Evolutionary conservation across 1,140 invertebrate species (phyloP), one percentile per base, ranked within the genome.

Genomic region (Lycorma delicatula): DNA sequence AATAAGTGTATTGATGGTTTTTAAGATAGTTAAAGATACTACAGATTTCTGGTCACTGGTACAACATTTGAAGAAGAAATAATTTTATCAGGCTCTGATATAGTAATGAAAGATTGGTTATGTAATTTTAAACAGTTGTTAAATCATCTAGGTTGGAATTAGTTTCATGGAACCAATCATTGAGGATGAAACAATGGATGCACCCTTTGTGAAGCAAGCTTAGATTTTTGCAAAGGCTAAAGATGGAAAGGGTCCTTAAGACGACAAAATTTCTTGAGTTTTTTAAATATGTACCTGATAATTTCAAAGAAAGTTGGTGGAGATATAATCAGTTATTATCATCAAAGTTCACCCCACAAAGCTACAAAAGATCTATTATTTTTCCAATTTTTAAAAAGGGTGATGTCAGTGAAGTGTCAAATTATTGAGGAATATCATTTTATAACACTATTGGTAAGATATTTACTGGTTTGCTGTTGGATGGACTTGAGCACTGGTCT

Each of bases 351-450:
- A n/a, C 9, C n/a, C 54, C 54, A 18, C 18, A 56, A 13, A 12
- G 26, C 18, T 56, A 26, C 20, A 48, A 28, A 5, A 47, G 26
- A 27, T 56, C 28, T 20, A 31, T 56, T 9, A 48, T 56, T 27
- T 56, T 56, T 23, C 54, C 54, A 7, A 34, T 41, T 58, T 27
- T 22, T 55, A 65, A 62, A 41, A 65, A 65, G 48, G 64, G 64
- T 20, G 58, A 63, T 31, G 49, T 25, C 26, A 41, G 22, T 20
- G 58, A 62, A 16, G 63, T 65, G 11, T 12, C 22, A 18, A 67
- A 68, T 38, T 68, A 65, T 44, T 36, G 65, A 41, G 59, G 57
- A 9, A 68, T 69, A 13, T 56, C 63, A 0, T 53, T 67, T 13
- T 18, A 67, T 0, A 66, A 67, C 48, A 54, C 56, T 20, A 50